A percentile compares a stretch with the other conserved stretches of the same genome.
Conservation (phyloP, 2,797 vertebrate species). For the Sebastes taczanowskii region DNA sequence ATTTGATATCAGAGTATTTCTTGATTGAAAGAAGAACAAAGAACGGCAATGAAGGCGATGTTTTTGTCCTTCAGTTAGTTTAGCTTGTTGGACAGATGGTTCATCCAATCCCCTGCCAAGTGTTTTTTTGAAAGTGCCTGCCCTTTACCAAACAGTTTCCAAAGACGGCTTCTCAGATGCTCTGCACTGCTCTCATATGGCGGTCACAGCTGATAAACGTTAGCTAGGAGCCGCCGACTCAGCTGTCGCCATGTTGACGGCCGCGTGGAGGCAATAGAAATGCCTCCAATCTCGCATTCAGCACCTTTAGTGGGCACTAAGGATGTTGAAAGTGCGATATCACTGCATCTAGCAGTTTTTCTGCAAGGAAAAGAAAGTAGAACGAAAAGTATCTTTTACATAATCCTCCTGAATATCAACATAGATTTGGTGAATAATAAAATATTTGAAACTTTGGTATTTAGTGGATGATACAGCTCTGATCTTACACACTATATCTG, state of each 20-base stretch:
- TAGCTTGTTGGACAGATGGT: too few species aligned
- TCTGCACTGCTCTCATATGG: too few species aligned
- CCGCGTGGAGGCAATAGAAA: neutral
- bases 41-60: too few species aligned
- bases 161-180: too few species aligned
- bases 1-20: too few species aligned
- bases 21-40: too few species aligned
- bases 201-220: too few species aligned
- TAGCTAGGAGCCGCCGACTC: too few species aligned
- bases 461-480: neutral
- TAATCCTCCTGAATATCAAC: neutral
- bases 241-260: neutral
- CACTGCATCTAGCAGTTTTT: neutral
- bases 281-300: neutral
- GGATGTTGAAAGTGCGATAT: neutral
- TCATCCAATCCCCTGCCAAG: too few species aligned
- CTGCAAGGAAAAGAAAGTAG: neutral
- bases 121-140: too few species aligned
- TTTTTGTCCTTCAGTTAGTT: too few species aligned
- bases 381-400: constrained; percentile 2
- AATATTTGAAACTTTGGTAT: neutral
- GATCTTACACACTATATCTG: neutral
- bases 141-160: too few species aligned
- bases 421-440: neutral
- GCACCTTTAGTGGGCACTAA: neutral